phyloP scores from a whole-genome alignment of 2,888 invertebrate genomes.

The Calliphora vomitoria region DNA sequence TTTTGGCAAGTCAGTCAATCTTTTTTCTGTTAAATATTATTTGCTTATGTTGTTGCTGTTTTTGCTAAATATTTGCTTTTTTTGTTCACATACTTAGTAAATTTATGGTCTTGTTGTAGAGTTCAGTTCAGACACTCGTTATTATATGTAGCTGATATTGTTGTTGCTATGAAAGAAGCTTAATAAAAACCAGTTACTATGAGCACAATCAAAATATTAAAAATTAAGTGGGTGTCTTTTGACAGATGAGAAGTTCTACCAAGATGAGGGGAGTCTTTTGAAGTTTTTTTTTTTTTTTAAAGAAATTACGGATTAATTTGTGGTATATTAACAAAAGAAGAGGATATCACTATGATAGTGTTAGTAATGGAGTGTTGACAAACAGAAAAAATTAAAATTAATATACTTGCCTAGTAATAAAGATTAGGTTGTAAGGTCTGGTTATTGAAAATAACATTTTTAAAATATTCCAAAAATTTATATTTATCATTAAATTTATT shows the following conservation, averaged over 20 bases:
- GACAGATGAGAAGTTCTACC: neutral
- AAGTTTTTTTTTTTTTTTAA: neutral
- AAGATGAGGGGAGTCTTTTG: neutral
- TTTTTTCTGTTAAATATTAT: neutral
- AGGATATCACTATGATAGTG: too few species aligned
- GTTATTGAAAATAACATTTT: too few species aligned
- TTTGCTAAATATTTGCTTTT: neutral
- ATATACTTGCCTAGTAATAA: too few species aligned
- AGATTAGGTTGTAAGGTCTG: too few species aligned
- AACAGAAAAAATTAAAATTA: too few species aligned
- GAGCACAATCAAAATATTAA: neutral
- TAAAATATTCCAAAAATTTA: too few species aligned
- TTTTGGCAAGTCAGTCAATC: conserved; percentile 56
- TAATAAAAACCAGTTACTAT: conserved; percentile 13
- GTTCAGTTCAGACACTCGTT: conserved; percentile 37
- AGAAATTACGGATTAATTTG: neutral
- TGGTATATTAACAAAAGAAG: too few species aligned
- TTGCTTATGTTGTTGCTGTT: conserved; percentile 32
- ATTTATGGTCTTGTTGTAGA: conserved; percentile 33
- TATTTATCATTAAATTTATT: too few species aligned
- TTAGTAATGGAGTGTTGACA: too few species aligned
- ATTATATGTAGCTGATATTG: conserved; percentile 8
- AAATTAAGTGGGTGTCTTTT: neutral
- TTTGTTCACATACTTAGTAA: conserved; percentile 9
- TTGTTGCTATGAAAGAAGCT: neutral